Conservation (phyloP, 1,140 invertebrate species). For the Drosophila fuyamai region DNA sequence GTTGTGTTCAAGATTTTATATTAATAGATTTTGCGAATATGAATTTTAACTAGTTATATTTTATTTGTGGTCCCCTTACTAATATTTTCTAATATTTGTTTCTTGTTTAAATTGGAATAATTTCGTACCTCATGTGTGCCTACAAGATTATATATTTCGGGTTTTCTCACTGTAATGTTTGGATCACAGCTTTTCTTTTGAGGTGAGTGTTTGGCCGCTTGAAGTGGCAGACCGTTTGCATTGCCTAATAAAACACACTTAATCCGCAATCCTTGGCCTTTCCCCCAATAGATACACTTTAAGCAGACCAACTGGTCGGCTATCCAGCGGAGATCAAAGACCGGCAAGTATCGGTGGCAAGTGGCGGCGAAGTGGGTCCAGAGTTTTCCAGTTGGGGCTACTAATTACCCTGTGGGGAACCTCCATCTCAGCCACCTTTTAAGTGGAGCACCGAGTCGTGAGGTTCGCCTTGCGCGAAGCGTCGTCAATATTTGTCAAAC, state of each 20-base stretch:
- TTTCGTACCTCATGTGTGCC: neutral
- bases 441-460: conserved; percentile 58
- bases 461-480: conserved; percentile 71
- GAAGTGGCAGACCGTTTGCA: conserved; percentile 8
- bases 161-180: neutral
- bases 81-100: too few species aligned
- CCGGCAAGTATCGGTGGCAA: conserved; percentile 63
- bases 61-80: too few species aligned
- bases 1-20: too few species aligned
- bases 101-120: too few species aligned
- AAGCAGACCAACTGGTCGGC: conserved; percentile 50
- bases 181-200: neutral
- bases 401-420: conserved; percentile 82
- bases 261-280: conserved; percentile 39
- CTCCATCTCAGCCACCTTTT: conserved; percentile 11
- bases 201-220: neutral
- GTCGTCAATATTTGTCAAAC: conserved; percentile 83
- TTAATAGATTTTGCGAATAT: too few species aligned
- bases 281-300: conserved; percentile 24
- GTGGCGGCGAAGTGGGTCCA: conserved; percentile 50
- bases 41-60: too few species aligned
- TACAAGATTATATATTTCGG: neutral
- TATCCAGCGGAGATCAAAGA: conserved; percentile 71
- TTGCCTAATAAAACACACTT: conserved; percentile 34
- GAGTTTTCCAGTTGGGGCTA: conserved; percentile 63